phyloP scores from a whole-genome alignment of 2,797 vertebrate genomes.

The Nothura maculosa region DNA sequence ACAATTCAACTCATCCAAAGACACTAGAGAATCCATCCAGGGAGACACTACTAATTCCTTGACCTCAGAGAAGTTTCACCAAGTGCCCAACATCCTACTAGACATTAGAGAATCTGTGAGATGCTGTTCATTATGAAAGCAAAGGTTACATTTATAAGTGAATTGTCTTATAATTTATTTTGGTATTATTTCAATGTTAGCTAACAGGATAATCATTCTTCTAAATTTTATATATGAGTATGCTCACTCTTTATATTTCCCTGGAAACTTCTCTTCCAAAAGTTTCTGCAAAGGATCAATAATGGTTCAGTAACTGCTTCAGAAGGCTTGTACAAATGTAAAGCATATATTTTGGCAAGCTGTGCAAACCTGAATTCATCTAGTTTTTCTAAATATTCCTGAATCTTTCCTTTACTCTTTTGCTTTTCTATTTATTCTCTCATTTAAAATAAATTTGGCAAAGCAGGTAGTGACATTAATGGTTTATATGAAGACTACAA shows the following conservation, averaged over 20 bases:
- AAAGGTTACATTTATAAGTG: neutral
- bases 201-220: neutral
- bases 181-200: neutral
- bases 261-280: neutral
- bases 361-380: neutral
- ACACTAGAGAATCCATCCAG: neutral
- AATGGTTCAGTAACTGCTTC: neutral
- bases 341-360: neutral
- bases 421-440: neutral
- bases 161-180: neutral
- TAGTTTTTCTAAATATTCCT: neutral
- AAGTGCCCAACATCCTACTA: neutral
- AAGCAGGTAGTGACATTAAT: fast-evolving
- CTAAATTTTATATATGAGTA: neutral
- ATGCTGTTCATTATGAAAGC: neutral
- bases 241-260: neutral
- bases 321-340: neutral
- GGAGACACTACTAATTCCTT: neutral
- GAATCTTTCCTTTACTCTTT: neutral
- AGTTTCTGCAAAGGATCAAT: neutral
- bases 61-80: neutral
- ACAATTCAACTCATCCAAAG: neutral
- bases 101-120: neutral
- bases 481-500: neutral
- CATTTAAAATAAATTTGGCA: neutral